phyloP scores from a whole-genome alignment of 2,113 vertebrate genomes.

The Ibidorhyncha struthersii region DNA sequence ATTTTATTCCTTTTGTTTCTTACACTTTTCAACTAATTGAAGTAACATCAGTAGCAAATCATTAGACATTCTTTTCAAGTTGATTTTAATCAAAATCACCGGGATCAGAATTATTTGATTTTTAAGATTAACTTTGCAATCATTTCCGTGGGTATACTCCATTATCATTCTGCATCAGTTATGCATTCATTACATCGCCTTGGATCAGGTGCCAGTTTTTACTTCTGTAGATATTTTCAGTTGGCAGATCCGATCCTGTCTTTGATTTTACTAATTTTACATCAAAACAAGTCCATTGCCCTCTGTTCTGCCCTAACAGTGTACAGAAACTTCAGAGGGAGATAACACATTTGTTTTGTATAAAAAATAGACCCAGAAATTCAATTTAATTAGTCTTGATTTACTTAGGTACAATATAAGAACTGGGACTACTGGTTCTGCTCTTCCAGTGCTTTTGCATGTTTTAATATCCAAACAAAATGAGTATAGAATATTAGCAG shows the following conservation, averaged over 20 bases:
- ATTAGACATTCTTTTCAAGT: constrained; percentile 50
- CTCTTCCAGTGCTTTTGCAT: not conserved
- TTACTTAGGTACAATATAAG: not conserved
- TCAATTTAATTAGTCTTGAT: not conserved
- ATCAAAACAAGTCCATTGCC: not conserved
- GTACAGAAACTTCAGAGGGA: not conserved
- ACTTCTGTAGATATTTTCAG: constrained; percentile 9
- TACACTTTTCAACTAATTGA: constrained; percentile 17
- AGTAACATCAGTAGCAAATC: constrained; percentile 4
- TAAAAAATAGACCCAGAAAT: not conserved
- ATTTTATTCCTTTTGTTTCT: constrained; percentile 61
- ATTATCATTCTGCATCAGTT: not conserved
- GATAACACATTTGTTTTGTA: not conserved
- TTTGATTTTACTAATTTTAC: not conserved
- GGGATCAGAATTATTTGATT: constrained; percentile 11
- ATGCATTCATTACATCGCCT: not conserved
- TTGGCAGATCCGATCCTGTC: not conserved
- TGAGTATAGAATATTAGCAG: not conserved
- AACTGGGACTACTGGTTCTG: not conserved
- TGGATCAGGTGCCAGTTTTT: constrained; percentile 15
- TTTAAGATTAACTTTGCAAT: constrained; percentile 18
- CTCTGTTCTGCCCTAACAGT: not conserved
- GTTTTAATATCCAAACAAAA: not conserved
- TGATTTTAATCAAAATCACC: constrained; percentile 45
- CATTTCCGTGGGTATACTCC: not conserved